Evolutionary conservation across 35 echinoderm and acorn worm species (phyloP).

Genomic region (Lytechinus variegatus): DNA sequence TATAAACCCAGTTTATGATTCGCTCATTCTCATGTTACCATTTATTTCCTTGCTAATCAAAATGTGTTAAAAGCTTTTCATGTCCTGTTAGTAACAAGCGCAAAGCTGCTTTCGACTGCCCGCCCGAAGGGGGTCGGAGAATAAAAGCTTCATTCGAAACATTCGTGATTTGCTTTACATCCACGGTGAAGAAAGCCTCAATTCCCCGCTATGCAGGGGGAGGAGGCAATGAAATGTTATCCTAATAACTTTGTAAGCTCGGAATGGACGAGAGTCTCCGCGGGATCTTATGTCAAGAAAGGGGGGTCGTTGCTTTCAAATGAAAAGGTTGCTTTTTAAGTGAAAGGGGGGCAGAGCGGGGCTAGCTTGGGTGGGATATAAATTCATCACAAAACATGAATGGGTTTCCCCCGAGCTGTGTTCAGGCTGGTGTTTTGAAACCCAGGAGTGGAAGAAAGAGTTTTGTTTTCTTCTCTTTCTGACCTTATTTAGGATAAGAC

Average conservation of each 20-base stretch:
- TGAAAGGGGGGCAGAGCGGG: not conserved
- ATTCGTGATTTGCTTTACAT: not conserved
- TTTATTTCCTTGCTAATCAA: not conserved
- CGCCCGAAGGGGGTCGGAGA: not conserved
- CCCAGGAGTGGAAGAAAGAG: not conserved
- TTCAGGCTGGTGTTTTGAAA: not conserved
- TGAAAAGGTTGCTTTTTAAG: not conserved
- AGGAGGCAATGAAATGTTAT: constrained; percentile 10
- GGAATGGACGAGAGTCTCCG: not conserved
- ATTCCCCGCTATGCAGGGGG: not conserved
- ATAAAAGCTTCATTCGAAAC: not conserved
- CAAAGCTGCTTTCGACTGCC: not conserved
- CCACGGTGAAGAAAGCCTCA: not conserved
- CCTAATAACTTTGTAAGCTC: constrained; percentile 3
- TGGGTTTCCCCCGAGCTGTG: not conserved
- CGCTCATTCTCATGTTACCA: not conserved
- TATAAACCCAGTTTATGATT: not conserved
- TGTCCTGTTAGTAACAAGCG: not conserved
- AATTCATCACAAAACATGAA: constrained; percentile 9
- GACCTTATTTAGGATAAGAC: not conserved
- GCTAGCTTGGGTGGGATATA: not conserved
- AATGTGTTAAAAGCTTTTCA: not conserved
- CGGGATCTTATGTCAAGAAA: not conserved
- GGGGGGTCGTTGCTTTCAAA: not conserved
- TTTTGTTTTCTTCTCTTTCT: not conserved